phyloP scores from a whole-genome alignment of 2,888 invertebrate genomes.

The Polyommatus icarus region DNA sequence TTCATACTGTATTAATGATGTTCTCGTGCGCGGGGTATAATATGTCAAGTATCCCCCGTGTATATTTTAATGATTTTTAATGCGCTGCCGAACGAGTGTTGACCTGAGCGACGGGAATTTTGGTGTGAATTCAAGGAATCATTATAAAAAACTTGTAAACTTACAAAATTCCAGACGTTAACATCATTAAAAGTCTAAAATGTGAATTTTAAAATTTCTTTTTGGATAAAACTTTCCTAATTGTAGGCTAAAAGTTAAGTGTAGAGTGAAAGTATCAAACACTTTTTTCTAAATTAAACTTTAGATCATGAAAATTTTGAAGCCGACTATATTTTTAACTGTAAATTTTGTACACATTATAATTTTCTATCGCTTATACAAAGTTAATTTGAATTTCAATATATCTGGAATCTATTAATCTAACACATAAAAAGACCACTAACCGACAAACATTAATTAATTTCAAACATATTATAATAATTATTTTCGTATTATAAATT shows the following conservation, averaged over 20 bases:
- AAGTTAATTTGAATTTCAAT: background rate
- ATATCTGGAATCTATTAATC: background rate
- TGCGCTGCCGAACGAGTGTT: conserved; percentile 8
- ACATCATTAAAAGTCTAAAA: background rate
- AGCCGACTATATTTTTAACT: too few species aligned
- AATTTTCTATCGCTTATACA: background rate
- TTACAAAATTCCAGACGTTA: background rate
- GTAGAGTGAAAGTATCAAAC: too few species aligned
- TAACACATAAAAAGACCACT: background rate
- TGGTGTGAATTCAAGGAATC: background rate
- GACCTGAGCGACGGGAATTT: background rate
- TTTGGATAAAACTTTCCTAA: background rate
- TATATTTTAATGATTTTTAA: conserved; percentile 15
- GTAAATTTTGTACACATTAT: too few species aligned
- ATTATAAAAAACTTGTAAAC: background rate
- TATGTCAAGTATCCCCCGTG: conserved; percentile 18
- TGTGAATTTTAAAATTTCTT: background rate
- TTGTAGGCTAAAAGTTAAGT: background rate
- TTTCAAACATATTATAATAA: conserved; percentile 12
- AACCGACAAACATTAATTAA: conserved; percentile 1
- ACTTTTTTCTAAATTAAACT: too few species aligned
- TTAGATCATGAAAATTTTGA: too few species aligned
- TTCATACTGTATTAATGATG: conserved; percentile 28
- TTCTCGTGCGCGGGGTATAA: conserved; percentile 1
- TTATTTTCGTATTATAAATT: conserved; percentile 12